Base-by-base conservation (phyloP, 2,888 invertebrate genomes). In the Helleia helle region DNA sequence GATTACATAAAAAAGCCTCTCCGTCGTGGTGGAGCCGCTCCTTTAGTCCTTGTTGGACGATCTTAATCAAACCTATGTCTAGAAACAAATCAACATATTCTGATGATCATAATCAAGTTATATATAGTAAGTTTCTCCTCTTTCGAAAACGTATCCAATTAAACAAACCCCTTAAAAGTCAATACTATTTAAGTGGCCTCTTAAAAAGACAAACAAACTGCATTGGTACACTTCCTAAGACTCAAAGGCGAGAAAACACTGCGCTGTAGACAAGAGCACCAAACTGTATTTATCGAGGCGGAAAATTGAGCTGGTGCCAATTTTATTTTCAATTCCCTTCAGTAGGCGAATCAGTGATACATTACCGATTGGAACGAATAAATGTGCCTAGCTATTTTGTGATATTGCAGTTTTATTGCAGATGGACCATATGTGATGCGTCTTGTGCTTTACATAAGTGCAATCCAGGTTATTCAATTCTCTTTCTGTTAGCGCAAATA, bases 271-370 rank as follows among this genome's bases (percentile, higher is more conserved):
- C 66, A 67, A 61, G 56, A 65, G 65, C 57, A 57, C 58, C 59
- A 58, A 65, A 71, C 68, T 70, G 72, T 67, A 64, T 70, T 69
- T 68, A 71, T 70, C 65, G 71, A 66, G 54, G 62, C 69, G 65
- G 65, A 66, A 74, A 76, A 77, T 72, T 71, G 74, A 74, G 64
- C 59, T 65, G 64, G 65, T 71, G 75, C 76, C 76, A 75, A 71
- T 75, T 71, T 66, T 70, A 67, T 71, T 76, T 73, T 71, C 72
- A 71, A 71, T 74, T 67, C 58, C 52, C 50, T 49, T 50, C 50
- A 39, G 39, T 39, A 31, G 39, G 39, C 39, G 52, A 52, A 49
- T 51, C 46, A 43, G 44, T 50, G 53, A 51, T 49, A 50, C 49
- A 55, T 54, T 52, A 52, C 52, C 36, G 49, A 56, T 58, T 30